Base-by-base conservation (phyloP, 1,140 invertebrate genomes). In the Phenacoccus solenopsis region DNA sequence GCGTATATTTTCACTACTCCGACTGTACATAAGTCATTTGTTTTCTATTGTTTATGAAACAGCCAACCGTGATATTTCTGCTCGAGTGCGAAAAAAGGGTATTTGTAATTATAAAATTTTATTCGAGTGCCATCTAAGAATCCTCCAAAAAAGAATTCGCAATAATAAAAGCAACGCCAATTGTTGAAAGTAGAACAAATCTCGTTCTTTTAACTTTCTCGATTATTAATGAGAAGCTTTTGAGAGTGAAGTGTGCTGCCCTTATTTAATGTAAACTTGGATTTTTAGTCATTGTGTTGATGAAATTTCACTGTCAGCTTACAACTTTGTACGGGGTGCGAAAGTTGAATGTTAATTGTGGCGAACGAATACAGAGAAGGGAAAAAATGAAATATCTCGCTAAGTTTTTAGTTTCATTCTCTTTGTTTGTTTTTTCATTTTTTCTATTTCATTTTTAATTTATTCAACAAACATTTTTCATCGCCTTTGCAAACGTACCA, bases 151-250 rank as follows among this genome's bases (percentile, higher is more conserved):
- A 49, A 49, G 38, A 49, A 49, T 49, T 49, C 20, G 38, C 38
- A 49, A 49, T n/a, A n/a, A 49, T 49, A 49, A 49, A 49, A 49
- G 20, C 38, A 49, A 49, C 38, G 38, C 12, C 38, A 49, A 49
- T 49, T 49, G 38, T 49, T 49, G 38, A 49, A 49, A 49, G 38
- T 49, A 49, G 38, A 49, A 49, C 38, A n/a, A 49, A 49, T 4
- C 38, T 49, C 20, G 38, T 49, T 49, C 38, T 49, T 49, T 49
- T 49, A 49, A 49, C 20, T 49, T 49, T 49, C 38, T 49, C 38
- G 38, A 49, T 49, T 49, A 49, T 49, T 49, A 49, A 49, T 49
- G 38, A 49, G 38, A 49, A 49, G 38, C 38, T 49, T 49, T 49
- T 49, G 38, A 49, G 20, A 49, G 38, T 49, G 38, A 49, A 49